Base-by-base conservation (phyloP, 1,140 invertebrate species). In the Drosophila melanogaster region DNA sequence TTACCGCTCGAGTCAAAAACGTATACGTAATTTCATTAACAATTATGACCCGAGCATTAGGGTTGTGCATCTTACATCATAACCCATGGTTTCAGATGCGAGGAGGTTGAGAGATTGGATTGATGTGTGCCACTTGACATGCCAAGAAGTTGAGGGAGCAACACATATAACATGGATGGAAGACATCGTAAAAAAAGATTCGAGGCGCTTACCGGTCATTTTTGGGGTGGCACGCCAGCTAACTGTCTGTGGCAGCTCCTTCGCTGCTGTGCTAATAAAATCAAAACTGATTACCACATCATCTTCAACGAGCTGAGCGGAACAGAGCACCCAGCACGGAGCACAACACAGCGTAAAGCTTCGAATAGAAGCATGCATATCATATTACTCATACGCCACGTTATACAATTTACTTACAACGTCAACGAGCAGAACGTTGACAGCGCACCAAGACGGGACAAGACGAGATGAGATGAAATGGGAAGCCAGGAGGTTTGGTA, bases 261-360 rank as follows among this genome's bases (percentile, higher is more conserved):
- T 77, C 35, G 57, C 73, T 77, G 57, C 77, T 65, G 70, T 64
- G 84, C 83, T 86, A 86, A 86, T 87, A 87, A 87, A 87, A 87
- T 87, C 83, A 87, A 87, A 87, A 83, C 83, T 87, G 84, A 87
- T 87, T 87, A 89, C 83, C 83, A 89, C 79, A 89, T 89, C 83
- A 77, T 83, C 83, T 79, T 87, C 75, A 83, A 71, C 69, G 70
- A 74, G 83, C 62, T 33, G 51, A 61, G 50, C 55, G 44, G 61
- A 54, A 38, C 11, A 11, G 37, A 17, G 61, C 19, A 19, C 4
- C 55, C 41, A 41, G 53, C 41, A 56, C 33, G 37, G 17, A 41
- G 41, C 57, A 40, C 22, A 64, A n/a, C 22, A 38, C 30, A 65
- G 61, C 54, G 77, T 51, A 75, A 53, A 77, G 60, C 71, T 56